phyloP scores from a whole-genome alignment of 2,888 invertebrate genomes.

The Metellina segmentata region DNA sequence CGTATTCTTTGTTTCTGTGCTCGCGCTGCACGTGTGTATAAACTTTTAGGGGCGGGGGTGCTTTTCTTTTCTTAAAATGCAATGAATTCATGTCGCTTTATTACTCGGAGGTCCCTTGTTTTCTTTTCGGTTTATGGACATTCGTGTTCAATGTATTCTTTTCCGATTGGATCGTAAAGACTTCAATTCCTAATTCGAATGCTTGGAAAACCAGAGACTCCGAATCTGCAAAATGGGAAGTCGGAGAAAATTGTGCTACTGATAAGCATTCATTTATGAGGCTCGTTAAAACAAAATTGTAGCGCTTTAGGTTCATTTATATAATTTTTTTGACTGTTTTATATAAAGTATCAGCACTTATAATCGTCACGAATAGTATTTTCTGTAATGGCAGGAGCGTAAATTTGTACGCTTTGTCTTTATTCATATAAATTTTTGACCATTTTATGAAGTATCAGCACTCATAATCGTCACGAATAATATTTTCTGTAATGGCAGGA shows the following conservation, averaged over 20 bases:
- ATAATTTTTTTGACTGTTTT: too few species aligned
- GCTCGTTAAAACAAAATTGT: too few species aligned
- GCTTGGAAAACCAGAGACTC: not conserved
- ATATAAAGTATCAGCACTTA: too few species aligned
- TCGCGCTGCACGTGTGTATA: conserved; percentile 3
- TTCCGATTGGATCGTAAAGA: not conserved
- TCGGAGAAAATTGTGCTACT: not conserved
- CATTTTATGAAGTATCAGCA: too few species aligned
- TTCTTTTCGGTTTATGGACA: not conserved
- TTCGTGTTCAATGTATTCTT: not conserved
- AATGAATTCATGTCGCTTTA: not conserved
- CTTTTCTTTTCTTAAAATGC: conserved; percentile 7
- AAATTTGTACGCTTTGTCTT: too few species aligned
- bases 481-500: too few species aligned
- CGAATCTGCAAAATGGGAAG: not conserved
- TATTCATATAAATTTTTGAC: too few species aligned
- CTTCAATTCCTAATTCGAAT: not conserved
- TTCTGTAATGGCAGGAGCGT: too few species aligned
- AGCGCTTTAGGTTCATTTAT: too few species aligned
- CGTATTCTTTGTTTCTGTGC: conserved; percentile 5
- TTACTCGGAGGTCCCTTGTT: not conserved
- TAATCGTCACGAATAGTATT: too few species aligned
- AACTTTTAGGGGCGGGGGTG: not conserved
- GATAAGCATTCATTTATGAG: not conserved
- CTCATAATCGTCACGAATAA: too few species aligned